Base-by-base conservation (phyloP, 2,888 invertebrate genomes). In the Leptinotarsa haldemani region DNA sequence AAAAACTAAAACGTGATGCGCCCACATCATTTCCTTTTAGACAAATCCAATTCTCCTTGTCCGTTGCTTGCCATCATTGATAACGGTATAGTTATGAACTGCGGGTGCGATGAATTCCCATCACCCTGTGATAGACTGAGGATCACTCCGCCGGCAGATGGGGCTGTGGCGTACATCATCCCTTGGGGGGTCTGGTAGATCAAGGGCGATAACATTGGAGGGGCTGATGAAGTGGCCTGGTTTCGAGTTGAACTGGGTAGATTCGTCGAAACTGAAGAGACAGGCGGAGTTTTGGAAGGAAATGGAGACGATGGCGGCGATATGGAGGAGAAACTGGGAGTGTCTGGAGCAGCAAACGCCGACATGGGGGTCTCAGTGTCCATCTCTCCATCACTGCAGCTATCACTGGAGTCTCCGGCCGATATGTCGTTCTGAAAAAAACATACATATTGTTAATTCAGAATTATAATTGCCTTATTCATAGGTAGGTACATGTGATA, bases 11-110 rank as follows among this genome's bases (percentile, higher is more conserved):
- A 74, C 68, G 68, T 56, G 40, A 40, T 40, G 68, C 46, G 48
- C n/a, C 46, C 50, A 22, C 48, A 47, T 79, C 75, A 79, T 67
- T 85, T 85, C 81, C 84, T 80, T 74, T 84, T 85, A 18, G 83
- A 78, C 76, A 85, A 76, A 77, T 86, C 86, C 71, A 86, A 77
- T 77, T 86, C 90, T 50, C 89, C 88, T 77, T 86, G 80, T 1
- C 87, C 84, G 73, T 87, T 85, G 52, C 85, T 82, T 79, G 83
- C 89, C 18, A 91, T 90, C 89, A 93, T 91, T 48, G 92, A 92
- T 78, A 93, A 87, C 70, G 93, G 93, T 85, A 93, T 93, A 72
- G 93, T 93, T 84, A 93, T 92, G 87, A 92, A 93, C 86, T 93
- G 93, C 56, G 90, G 90, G 89, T 90, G 90, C 5, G 80, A 79